Conservation (phyloP, 2,888 invertebrate species). For the Metalampra italica region DNA sequence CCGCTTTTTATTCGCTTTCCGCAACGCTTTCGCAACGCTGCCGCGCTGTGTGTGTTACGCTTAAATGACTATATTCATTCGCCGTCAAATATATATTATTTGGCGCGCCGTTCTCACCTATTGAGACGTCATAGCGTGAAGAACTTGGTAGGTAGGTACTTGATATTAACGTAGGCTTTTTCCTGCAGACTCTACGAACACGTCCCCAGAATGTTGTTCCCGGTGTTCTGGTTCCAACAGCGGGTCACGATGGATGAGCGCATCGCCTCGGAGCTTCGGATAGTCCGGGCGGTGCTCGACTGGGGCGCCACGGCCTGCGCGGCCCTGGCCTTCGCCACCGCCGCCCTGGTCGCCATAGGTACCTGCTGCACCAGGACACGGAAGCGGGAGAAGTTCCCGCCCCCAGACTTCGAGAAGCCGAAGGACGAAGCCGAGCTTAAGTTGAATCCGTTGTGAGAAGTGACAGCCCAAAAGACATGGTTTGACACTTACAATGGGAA, state of each 20-base stretch:
- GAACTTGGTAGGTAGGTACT: too few species aligned
- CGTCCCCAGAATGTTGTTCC: conserved; percentile 84
- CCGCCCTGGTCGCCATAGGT: conserved; percentile 64
- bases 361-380: conserved; percentile 31
- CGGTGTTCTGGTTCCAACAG: conserved; percentile 89
- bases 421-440: conserved; percentile 61
- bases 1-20: too few species aligned
- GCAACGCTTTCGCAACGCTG: too few species aligned
- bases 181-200: conserved; percentile 79
- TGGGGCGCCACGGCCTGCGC: conserved; percentile 62
- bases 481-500: too few species aligned
- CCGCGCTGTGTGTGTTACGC: too few species aligned
- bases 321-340: conserved; percentile 67
- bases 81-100: too few species aligned
- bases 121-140: too few species aligned
- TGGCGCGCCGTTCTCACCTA: too few species aligned
- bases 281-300: conserved; percentile 49
- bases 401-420: conserved; percentile 38
- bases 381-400: conserved; percentile 32
- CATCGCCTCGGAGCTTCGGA: conserved; percentile 73
- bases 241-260: conserved; percentile 78
- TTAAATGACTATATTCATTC: too few species aligned
- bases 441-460: conserved; percentile 46
- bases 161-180: too few species aligned
- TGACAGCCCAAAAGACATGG: too few species aligned